A percentile compares a stretch with the other conserved stretches of the same genome.
Conservation (phyloP, 2,888 invertebrate species). For the Microctonus brassicae region DNA sequence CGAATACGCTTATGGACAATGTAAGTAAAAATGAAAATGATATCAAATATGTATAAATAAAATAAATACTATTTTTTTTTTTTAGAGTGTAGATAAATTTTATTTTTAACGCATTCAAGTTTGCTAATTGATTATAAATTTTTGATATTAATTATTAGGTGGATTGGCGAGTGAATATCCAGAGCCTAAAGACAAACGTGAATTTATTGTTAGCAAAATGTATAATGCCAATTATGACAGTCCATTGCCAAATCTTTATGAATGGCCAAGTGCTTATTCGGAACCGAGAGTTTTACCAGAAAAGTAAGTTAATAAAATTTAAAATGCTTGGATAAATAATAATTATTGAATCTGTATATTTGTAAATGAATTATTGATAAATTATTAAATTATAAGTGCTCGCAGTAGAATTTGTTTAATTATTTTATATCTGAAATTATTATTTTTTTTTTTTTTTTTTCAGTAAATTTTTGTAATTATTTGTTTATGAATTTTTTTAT, state of each 20-base stretch:
- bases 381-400: too few species aligned
- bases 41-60: too few species aligned
- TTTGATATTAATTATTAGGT: constrained; percentile 72
- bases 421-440: too few species aligned
- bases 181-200: constrained; percentile 82
- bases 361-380: too few species aligned
- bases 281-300: constrained; percentile 65
- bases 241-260: constrained; percentile 76
- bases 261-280: constrained; percentile 69
- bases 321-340: background rate
- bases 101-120: background rate
- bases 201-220: constrained; percentile 80
- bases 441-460: too few species aligned
- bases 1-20: constrained; percentile 89
- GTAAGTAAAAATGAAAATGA: constrained; percentile 70
- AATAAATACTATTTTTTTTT: background rate
- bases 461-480: too few species aligned
- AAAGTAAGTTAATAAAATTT: constrained; percentile 58
- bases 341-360: too few species aligned
- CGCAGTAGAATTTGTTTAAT: too few species aligned
- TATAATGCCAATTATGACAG: constrained; percentile 85
- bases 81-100: background rate
- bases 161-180: constrained; percentile 87
- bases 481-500: too few species aligned
- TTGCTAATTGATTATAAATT: too few species aligned